These are phyloP conservation scores for Turnix velox DNA, from an alignment of 2,113 vertebrate genomes.

Conservation along the genomic window DNA sequence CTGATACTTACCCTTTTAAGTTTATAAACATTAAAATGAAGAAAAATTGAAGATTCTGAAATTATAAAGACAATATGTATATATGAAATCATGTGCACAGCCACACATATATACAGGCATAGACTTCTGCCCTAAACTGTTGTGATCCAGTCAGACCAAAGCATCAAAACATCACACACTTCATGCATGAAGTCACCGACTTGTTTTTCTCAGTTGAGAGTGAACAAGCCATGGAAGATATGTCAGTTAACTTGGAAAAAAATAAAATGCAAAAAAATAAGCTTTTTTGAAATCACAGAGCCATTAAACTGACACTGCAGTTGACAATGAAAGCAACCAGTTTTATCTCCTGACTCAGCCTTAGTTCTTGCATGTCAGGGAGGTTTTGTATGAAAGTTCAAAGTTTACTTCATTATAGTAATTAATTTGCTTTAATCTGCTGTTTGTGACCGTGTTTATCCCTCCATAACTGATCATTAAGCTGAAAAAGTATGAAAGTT, in stretches of 20 bases:
- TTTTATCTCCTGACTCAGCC: not conserved
- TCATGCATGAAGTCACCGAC: not conserved
- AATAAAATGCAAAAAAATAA: not conserved
- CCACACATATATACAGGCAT: not conserved
- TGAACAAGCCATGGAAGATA: constrained; percentile 11
- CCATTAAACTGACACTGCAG: not conserved
- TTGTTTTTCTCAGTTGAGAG: not conserved
- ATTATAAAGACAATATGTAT: not conserved
- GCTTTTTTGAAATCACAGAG: not conserved
- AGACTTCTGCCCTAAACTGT: not conserved
- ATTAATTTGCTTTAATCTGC: not conserved
- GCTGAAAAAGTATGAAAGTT: not conserved
- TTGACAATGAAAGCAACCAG: constrained; percentile 34
- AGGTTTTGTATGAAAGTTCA: not conserved
- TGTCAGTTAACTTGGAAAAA: not conserved
- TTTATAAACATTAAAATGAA: no score
- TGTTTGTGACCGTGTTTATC: not conserved
- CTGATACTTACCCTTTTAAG: no score
- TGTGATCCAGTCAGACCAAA: not conserved
- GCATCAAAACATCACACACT: not conserved
- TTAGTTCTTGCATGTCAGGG: not conserved
- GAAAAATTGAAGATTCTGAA: not conserved
- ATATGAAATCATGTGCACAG: not conserved
- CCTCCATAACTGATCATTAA: not conserved
- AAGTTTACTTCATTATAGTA: not conserved